A percentile compares a stretch with the other conserved stretches of the same genome.
phyloP scores from a whole-genome alignment of 2,113 vertebrate genomes.

The Cephalophus harveyi region DNA sequence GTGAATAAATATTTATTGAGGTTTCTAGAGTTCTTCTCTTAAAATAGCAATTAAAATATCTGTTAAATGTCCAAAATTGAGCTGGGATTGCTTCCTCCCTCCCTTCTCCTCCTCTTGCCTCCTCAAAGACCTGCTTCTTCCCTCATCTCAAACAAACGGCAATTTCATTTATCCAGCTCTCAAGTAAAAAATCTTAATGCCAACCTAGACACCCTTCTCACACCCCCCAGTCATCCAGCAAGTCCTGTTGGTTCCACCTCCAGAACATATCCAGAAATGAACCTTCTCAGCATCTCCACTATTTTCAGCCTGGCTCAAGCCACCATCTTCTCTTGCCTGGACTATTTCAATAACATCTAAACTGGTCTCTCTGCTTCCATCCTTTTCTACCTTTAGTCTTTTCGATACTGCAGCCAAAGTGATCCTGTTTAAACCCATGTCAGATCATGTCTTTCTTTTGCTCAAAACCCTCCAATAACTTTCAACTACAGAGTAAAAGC shows the following conservation, averaged over 20 bases:
- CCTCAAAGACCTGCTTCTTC: not conserved
- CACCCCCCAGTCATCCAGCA: not conserved
- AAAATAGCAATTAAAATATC: not conserved
- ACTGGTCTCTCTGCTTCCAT: not conserved
- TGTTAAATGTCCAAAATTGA: not conserved
- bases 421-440: not conserved
- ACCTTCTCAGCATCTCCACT: not conserved
- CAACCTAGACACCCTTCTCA: not conserved
- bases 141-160: not conserved
- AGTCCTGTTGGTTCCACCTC: not conserved
- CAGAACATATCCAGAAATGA: conserved; percentile 25
- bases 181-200: not conserved
- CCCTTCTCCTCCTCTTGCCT: not conserved
- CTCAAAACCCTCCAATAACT: not conserved
- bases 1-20: not conserved
- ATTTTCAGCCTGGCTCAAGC: not conserved
- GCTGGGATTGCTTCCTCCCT: not conserved
- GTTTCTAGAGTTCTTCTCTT: conserved; percentile 30
- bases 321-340: not conserved
- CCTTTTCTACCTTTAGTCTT: not conserved
- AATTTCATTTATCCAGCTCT: not conserved
- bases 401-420: not conserved
- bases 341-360: not conserved
- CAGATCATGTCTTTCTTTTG: not conserved
- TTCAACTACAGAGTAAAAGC: not conserved